Percentiles rank a stretch among this genome's conserved stretches.
Conservation (phyloP, 53 echinoderm and acorn worm genomes). For the Arbacia lixula region DNA sequence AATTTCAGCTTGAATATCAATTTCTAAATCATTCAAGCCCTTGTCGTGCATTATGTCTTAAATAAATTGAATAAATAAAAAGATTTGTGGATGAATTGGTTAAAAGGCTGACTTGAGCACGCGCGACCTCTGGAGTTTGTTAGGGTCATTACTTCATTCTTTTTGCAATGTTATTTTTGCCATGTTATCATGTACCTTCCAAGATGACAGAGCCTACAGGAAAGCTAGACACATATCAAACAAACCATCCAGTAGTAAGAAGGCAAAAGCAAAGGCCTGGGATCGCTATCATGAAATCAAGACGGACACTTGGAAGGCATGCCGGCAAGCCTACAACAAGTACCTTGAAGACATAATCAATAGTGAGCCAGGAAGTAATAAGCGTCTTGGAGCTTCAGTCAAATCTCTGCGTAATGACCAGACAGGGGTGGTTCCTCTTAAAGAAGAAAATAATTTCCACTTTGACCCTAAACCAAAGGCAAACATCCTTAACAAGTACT, state of each 20-base stretch:
- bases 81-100: too few relatives aligned
- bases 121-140: too few relatives aligned
- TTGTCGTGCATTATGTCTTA: too few relatives aligned
- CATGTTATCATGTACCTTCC: constrained; percentile 38
- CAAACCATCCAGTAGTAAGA: neutral
- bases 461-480: constrained; percentile 10
- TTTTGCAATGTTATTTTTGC: too few relatives aligned
- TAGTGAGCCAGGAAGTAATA: constrained; percentile 39
- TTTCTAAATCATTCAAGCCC: too few relatives aligned
- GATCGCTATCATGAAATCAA: neutral
- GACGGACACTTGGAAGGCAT: neutral
- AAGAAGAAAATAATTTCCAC: constrained; percentile 49
- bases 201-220: constrained; percentile 19
- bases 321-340: constrained; percentile 35
- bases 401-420: constrained; percentile 47
- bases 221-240: constrained; percentile 11
- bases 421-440: constrained; percentile 43
- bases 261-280: neutral
- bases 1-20: too few relatives aligned
- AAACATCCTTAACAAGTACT: constrained; percentile 27
- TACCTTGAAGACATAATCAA: constrained; percentile 3
- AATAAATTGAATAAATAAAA: too few relatives aligned
- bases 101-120: too few relatives aligned
- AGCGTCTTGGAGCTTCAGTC: constrained; percentile 23
- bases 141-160: too few relatives aligned